Base-by-base conservation (phyloP, 2,888 invertebrate species). In the Sussaba pulchella region DNA sequence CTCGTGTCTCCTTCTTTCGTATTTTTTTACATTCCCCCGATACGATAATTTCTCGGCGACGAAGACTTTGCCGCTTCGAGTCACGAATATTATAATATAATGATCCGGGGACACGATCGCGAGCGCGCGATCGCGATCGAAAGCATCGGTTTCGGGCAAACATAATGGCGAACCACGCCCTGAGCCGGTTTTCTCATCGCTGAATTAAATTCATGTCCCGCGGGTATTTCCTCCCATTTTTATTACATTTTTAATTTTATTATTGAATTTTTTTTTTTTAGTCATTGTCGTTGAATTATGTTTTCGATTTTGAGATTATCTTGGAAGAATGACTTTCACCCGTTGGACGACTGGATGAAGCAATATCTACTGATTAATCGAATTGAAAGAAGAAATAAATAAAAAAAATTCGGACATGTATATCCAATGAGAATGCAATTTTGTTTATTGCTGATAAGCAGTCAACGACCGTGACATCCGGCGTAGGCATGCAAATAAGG, bases 41-140 rank as follows among this genome's bases (percentile, higher is more conserved):
- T n/a, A 47, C 57, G 52, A 78, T 78, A 63, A 73, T 78, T 78
- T 72, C n/a, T 54, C 31, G 52, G 43, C 24, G 43, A 12, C 21
- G 39, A 9, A 9, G 31, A 52, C n/a, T 61, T 72, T 14, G 61
- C 31, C 63, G 77, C 43, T 77, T 77, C 26, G 17, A 73, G 67
- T 78, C 63, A 57, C 52, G 47, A 73, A 69, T 73, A 73, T 69
- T 73, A 73, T 69, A 78, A 78, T 73, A 73, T 69, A 78, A 78
- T 73, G 54, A 36, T 69, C 41, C 41, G 19, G 10, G 5, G 52
- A 21, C 41, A 52, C 45, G 24, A 24, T 26, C 57, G 2, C 14
- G 9, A 50, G 24, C 41, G 45, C 57, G 2, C 14, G 9, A 50
- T 1, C 14, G n/a, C 47, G 61, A 70, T 81, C 41, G 39, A 19